These are phyloP conservation scores for Rhizomys pruinosus DNA, from an alignment of 2,113 vertebrate species.

Conservation along the genomic window DNA sequence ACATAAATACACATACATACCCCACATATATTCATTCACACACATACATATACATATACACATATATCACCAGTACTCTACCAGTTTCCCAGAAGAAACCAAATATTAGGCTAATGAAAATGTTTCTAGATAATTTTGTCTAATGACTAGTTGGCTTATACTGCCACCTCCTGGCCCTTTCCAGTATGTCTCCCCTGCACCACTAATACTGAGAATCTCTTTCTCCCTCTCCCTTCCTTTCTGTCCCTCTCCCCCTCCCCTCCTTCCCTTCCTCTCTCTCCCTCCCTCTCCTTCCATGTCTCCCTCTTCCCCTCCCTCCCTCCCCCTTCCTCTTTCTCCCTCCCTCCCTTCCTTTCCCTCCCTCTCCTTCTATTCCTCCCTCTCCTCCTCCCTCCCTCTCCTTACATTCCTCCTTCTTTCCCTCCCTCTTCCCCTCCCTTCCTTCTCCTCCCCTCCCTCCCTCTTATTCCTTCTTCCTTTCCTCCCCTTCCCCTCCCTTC, in stretches of 20 bases:
- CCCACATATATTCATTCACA: not conserved
- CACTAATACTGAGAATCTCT: not conserved
- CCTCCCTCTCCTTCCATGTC: too few species aligned
- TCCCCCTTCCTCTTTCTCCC: not conserved
- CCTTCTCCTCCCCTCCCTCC: too few species aligned
- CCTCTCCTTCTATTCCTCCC: too few species aligned
- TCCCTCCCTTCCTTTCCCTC: not conserved
- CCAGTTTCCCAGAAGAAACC: not conserved
- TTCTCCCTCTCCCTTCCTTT: too few species aligned
- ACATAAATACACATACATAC: too few species aligned
- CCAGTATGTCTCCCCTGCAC: not conserved
- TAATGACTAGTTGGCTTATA: constrained; percentile 59
- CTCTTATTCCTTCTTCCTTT: too few species aligned
- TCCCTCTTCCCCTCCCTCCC: not conserved
- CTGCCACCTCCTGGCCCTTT: constrained; percentile 70
- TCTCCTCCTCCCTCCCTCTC: not conserved
- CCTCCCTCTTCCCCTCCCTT: not conserved
- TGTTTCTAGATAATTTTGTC: not conserved
- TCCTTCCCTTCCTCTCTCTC: not conserved
- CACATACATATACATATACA: not conserved
- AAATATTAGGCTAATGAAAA: not conserved
- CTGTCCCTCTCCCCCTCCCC: not conserved
- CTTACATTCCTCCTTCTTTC: not conserved
- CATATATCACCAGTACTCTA: not conserved
- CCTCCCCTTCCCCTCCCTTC: too few species aligned